phyloP scores from a whole-genome alignment of 2,113 vertebrate species.

The Dryoscopus gambensis region DNA sequence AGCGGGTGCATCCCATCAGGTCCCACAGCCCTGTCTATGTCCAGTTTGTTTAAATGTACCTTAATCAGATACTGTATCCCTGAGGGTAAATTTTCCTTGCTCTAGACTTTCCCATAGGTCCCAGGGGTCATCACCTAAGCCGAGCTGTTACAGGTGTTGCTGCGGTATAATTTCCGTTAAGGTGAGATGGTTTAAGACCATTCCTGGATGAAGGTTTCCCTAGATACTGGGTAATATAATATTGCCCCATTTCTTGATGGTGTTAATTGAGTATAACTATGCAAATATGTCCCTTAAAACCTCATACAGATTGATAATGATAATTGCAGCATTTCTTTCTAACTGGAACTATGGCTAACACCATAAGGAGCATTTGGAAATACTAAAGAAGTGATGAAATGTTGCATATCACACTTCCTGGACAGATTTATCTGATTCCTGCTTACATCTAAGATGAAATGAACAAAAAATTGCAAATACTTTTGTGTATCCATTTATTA shows the following conservation, averaged over 20 bases:
- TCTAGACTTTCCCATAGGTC: not conserved
- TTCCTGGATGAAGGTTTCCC: not conserved
- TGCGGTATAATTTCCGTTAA: not conserved
- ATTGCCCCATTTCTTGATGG: not conserved
- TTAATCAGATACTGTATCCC: rapidly evolving
- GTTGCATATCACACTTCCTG: not conserved
- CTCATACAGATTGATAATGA: not conserved
- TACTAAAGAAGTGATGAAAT: not conserved
- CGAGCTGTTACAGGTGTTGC: not conserved
- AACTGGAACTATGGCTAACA: not conserved
- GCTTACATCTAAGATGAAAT: not conserved
- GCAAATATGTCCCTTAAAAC: not conserved
- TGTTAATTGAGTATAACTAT: not conserved
- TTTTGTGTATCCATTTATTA: not conserved
- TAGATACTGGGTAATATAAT: not conserved
- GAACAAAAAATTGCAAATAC: not conserved
- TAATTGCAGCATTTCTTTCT: not conserved
- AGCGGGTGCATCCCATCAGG: not conserved
- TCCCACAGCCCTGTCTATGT: not conserved
- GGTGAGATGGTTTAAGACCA: not conserved
- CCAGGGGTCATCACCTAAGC: not conserved
- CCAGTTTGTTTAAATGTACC: not conserved
- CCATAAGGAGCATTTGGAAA: not conserved
- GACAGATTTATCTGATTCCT: not conserved
- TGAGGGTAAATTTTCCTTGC: not conserved